Evolutionary conservation across 1,140 invertebrate species (phyloP).

Genomic region (Acromyrmex charruanus): DNA sequence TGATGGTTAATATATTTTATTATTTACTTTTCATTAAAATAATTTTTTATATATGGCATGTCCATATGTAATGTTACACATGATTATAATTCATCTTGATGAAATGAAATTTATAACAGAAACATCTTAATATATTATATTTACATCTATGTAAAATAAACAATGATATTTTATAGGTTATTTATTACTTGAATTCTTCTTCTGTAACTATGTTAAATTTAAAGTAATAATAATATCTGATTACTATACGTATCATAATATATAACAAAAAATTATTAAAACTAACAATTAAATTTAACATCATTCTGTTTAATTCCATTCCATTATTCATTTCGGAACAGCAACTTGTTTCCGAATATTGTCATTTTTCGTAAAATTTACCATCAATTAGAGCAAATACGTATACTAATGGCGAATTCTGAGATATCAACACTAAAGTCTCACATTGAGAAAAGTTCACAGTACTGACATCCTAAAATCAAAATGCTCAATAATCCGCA

Average conservation of each 20-base stretch:
- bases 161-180: background rate
- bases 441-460: slow-evolving; percentile 34
- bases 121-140: background rate
- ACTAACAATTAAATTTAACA: slow-evolving; percentile 10
- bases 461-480: background rate
- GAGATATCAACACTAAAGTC: slow-evolving; percentile 76
- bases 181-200: background rate
- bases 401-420: slow-evolving; percentile 56
- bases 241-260: background rate
- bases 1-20: background rate
- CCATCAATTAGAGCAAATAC: slow-evolving; percentile 82
- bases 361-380: slow-evolving; percentile 64
- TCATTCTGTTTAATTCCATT: background rate
- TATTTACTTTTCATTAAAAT: background rate
- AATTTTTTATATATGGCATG: background rate
- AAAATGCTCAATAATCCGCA: slow-evolving; percentile 52
- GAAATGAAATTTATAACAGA: background rate
- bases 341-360: slow-evolving; percentile 36
- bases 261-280: background rate
- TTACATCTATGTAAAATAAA: background rate
- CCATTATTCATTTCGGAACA: slow-evolving; percentile 4
- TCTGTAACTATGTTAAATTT: slow-evolving; percentile 5
- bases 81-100: background rate
- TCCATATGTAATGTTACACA: background rate
- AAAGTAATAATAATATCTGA: background rate